These are phyloP conservation scores for Calidris pygmaea DNA, from an alignment of 2,113 vertebrate genomes.

Conservation along the genomic window DNA sequence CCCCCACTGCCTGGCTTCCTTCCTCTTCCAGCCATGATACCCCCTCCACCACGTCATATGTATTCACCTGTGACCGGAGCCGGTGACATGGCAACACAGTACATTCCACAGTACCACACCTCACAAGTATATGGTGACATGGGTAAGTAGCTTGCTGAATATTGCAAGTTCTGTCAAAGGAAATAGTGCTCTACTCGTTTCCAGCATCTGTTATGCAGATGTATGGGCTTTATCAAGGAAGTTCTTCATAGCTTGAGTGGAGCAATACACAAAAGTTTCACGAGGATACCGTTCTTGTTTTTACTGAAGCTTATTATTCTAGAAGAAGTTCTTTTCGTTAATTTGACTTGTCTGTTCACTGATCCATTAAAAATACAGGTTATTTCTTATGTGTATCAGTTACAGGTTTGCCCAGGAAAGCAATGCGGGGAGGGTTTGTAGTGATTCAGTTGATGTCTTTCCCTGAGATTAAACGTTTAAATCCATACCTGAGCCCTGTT, in stretches of 20 bases:
- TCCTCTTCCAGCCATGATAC: constrained; percentile 92
- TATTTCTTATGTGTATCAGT: not conserved
- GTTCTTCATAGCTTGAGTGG: not conserved
- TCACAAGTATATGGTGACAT: constrained; percentile 93
- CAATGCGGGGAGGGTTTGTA: not conserved
- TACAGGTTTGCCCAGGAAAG: not conserved
- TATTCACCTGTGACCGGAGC: constrained; percentile 89
- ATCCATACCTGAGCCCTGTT: not conserved
- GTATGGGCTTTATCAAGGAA: not conserved
- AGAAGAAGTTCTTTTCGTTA: not conserved
- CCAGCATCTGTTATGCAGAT: not conserved
- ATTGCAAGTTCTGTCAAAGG: not conserved
- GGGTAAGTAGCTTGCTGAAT: constrained; percentile 76
- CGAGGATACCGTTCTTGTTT: not conserved
- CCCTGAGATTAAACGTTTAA: not conserved
- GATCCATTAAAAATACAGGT: not conserved
- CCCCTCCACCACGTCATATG: constrained; percentile 86
- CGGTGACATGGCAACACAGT: constrained; percentile 89
- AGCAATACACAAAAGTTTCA: not conserved
- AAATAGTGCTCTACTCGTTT: not conserved
- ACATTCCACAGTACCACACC: constrained; percentile 93
- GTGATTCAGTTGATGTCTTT: not conserved
- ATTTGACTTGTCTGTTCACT: not conserved
- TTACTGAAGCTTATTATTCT: not conserved
- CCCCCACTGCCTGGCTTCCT: constrained; percentile 93